Evolutionary conservation across 2,797 vertebrate species (phyloP).

Genomic region (Catostomus latipinnis): DNA sequence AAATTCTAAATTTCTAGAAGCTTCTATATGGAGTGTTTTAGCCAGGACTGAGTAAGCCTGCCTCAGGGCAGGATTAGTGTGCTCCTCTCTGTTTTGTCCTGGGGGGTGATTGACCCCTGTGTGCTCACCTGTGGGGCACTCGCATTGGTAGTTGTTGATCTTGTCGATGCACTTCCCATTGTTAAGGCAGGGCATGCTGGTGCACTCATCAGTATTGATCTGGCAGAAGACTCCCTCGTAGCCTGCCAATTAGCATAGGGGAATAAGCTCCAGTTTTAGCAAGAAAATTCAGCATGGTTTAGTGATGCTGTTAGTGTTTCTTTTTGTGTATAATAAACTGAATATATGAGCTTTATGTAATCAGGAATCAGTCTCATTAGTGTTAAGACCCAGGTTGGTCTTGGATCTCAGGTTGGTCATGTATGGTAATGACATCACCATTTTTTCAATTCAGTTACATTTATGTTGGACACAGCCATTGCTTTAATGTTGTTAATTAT

Average conservation of each 20-base stretch:
- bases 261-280: constrained; percentile 49
- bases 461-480: too few relatives aligned
- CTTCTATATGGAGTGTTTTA: constrained; percentile 61
- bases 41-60: constrained; percentile 72
- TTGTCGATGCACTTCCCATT: constrained; percentile 92
- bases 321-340: constrained; percentile 35
- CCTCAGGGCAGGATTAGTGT: constrained; percentile 80
- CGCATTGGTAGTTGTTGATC: constrained; percentile 92
- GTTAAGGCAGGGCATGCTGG: constrained; percentile 91
- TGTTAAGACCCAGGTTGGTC: too few relatives aligned
- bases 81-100: constrained; percentile 61
- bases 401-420: too few relatives aligned
- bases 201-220: constrained; percentile 91
- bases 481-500: too few relatives aligned
- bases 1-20: constrained; percentile 44
- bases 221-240: constrained; percentile 91
- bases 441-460: too few relatives aligned
- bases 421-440: neutral
- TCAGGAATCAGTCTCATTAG: too few relatives aligned
- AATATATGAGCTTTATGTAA: constrained; percentile 6
- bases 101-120: constrained; percentile 63
- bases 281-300: constrained; percentile 44
- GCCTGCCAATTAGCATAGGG: constrained; percentile 83
- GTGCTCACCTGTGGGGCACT: constrained; percentile 90
- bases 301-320: constrained; percentile 23